phyloP scores from a whole-genome alignment of 2,888 invertebrate species.

The Synergus japonicus region DNA sequence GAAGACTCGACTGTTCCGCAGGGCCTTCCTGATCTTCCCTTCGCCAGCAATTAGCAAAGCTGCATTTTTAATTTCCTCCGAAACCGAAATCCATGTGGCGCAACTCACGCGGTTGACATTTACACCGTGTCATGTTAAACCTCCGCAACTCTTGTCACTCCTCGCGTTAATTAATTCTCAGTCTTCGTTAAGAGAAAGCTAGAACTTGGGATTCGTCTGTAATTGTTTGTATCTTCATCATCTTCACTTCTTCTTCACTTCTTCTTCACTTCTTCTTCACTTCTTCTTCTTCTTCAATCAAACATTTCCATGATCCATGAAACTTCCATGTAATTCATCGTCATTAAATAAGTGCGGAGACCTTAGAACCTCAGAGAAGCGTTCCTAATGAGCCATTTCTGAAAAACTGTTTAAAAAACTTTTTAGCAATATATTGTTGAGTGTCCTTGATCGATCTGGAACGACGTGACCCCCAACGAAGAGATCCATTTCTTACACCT shows the following conservation, averaged over 20 bases:
- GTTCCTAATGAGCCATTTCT: not conserved
- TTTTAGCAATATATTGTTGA: not conserved
- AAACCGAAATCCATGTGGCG: slow-evolving; percentile 22
- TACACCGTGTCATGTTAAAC: slow-evolving; percentile 4
- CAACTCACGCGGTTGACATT: slow-evolving; percentile 16
- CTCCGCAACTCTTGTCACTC: not conserved
- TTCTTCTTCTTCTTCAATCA: not conserved
- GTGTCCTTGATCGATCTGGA: not conserved
- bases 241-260: not conserved
- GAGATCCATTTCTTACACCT: slow-evolving; percentile 1
- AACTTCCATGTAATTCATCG: not conserved
- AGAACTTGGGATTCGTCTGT: not conserved
- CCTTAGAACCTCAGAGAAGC: not conserved
- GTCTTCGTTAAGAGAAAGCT: slow-evolving; percentile 17
- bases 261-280: no score
- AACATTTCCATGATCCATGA: not conserved
- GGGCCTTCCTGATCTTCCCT: slow-evolving; percentile 52
- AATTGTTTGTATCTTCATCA: not conserved
- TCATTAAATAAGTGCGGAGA: not conserved
- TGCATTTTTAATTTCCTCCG: slow-evolving; percentile 16
- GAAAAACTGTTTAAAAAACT: not conserved
- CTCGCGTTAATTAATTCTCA: not conserved
- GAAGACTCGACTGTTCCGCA: slow-evolving; percentile 9
- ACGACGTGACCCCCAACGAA: slow-evolving; percentile 6
- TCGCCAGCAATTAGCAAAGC: slow-evolving; percentile 51